These are phyloP conservation scores for Labeo rohita DNA, from an alignment of 2,113 vertebrate species.

Conservation along the genomic window DNA sequence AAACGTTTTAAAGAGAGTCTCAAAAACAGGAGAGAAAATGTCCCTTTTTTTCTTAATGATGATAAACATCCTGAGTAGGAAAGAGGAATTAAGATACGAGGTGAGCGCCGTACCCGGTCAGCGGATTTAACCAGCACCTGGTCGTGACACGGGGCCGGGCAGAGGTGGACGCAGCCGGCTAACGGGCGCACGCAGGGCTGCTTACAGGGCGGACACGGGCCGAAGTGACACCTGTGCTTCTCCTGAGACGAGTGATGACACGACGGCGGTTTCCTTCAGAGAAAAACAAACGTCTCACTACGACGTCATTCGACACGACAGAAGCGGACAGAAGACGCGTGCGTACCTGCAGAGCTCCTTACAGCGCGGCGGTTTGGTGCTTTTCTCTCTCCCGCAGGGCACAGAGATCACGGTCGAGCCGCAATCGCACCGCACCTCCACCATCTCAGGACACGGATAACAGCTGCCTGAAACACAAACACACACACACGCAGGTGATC, in stretches of 20 bases:
- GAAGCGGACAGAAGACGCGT: not conserved
- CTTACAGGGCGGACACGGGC: constrained; percentile 80
- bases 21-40: no score
- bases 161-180: constrained; percentile 79
- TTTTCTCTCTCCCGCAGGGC: constrained; percentile 86
- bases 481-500: constrained; percentile 19
- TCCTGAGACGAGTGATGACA: constrained; percentile 84
- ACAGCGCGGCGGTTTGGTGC: constrained; percentile 84
- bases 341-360: constrained; percentile 84
- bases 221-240: constrained; percentile 85
- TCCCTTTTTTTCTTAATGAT: no score
- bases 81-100: no score
- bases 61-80: no score
- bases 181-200: constrained; percentile 79
- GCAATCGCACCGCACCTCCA: constrained; percentile 84
- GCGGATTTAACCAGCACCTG: constrained; percentile 83
- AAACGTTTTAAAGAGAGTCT: no score
- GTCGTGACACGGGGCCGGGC: constrained; percentile 83
- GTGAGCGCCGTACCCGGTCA: constrained; percentile 57
- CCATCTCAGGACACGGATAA: constrained; percentile 86
- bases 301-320: not conserved
- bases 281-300: not conserved
- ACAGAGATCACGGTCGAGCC: constrained; percentile 80
- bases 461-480: constrained; percentile 79
- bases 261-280: constrained; percentile 68